Base-by-base conservation (phyloP, 2,888 invertebrate genomes). In the Yponomeuta plumbellus region DNA sequence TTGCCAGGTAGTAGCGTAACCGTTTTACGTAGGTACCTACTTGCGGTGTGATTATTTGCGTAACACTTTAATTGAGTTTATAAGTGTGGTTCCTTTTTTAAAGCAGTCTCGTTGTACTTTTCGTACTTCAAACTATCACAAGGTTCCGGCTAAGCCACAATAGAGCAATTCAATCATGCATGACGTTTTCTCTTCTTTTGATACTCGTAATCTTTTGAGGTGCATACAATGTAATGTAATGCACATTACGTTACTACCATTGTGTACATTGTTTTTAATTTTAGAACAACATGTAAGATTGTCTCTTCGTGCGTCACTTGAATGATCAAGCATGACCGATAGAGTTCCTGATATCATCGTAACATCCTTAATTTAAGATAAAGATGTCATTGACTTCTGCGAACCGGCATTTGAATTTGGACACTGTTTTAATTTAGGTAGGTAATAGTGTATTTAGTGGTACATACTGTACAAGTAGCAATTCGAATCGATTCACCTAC, bases 311-410 rank as follows among this genome's bases (percentile, higher is more conserved):
- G 59, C 59, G 59, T 59, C 23, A 59, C 21, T 59, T 59, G 22
- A 34, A 23, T 59, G 59, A 21, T 59, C 59, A 59, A 17, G 44
- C 44, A 52, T 59, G 59, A 59, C 59, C 59, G 59, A 59, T 59
- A 59, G 21, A 17, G 17, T 52, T 44, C 44, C 11, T 52, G 44
- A 52, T 52, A 52, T 52, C 44, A 52, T 52, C 44, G 2, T 52
- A 52, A 52, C 44, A 13, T 52, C 44, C 13, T 52, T 52, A 52
- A 17, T 52, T 52, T 52, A 3, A 22, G 59, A 21, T 11, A 59
- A 59, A 13, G 59, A 59, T 23, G 59, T 59, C 21, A 59, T 20
- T 52, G 44, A 52, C 44, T 52, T 52, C 17, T 17, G 44, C 44
- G 3, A 52, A 10, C 8, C 8, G 34, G 34, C 1, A 6, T 34